phyloP scores from a whole-genome alignment of 1,140 invertebrate genomes.

The Hycleus cichorii region DNA sequence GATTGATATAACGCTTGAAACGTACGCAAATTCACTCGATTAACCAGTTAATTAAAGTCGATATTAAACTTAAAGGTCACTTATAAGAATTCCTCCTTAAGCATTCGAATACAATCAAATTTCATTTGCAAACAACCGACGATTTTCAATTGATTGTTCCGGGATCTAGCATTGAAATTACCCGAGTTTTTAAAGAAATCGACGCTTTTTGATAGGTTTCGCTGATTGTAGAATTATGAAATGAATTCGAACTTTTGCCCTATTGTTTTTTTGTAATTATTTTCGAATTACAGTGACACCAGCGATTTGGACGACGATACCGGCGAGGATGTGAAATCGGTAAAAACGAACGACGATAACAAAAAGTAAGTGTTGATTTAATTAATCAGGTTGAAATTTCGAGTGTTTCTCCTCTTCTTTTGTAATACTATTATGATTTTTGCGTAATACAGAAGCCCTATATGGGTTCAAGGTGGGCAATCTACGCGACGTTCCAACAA shows the following conservation, averaged over 20 bases:
- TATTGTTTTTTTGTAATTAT: not conserved
- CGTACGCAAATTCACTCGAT: slow-evolving; percentile 1
- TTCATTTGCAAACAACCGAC: not conserved
- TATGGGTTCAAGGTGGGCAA: slow-evolving; percentile 27
- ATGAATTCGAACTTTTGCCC: no score
- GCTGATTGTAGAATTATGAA: not conserved
- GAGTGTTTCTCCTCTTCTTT: not conserved
- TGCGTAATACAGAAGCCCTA: slow-evolving; percentile 26
- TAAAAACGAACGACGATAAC: slow-evolving; percentile 54
- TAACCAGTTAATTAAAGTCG: slow-evolving; percentile 12
- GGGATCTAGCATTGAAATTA: not conserved
- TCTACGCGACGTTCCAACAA: not conserved
- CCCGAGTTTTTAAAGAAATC: not conserved
- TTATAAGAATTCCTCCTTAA: slow-evolving; percentile 9
- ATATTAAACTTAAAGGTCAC: slow-evolving; percentile 10
- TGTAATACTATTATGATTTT: slow-evolving; percentile 1
- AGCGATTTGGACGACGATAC: slow-evolving; percentile 53
- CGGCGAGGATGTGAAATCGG: slow-evolving; percentile 53
- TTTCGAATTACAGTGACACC: slow-evolving; percentile 43
- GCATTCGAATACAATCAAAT: no score
- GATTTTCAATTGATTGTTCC: not conserved
- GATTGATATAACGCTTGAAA: not conserved
- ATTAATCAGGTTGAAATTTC: not conserved
- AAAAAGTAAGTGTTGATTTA: slow-evolving; percentile 52
- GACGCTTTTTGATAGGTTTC: no score